These are phyloP conservation scores for Parapristionchus giblindavisi DNA, from an alignment of 2,888 invertebrate genomes.

Conservation along the genomic window DNA sequence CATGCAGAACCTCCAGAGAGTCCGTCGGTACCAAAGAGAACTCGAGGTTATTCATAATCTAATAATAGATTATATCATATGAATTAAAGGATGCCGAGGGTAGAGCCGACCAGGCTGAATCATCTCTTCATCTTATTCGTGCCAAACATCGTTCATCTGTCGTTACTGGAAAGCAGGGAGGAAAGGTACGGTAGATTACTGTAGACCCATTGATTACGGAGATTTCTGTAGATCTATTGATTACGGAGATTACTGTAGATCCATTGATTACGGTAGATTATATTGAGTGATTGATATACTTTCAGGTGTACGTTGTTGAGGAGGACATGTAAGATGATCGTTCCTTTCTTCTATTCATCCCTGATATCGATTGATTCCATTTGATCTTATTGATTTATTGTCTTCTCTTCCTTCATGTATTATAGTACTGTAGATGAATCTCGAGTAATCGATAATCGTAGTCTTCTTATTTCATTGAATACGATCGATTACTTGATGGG, in stretches of 20 bases:
- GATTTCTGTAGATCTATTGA: background rate
- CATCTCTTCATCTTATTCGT: constrained; percentile 90
- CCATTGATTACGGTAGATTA: constrained; percentile 5
- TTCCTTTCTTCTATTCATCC: constrained; percentile 7
- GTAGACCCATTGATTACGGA: background rate
- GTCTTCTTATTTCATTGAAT: background rate
- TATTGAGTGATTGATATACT: constrained; percentile 35
- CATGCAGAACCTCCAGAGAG: constrained; percentile 87
- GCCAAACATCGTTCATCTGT: constrained; percentile 85
- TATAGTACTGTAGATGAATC: background rate
- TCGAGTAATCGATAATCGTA: background rate
- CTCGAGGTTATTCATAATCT: constrained; percentile 76
- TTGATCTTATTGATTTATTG: background rate
- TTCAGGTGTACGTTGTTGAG: constrained; percentile 61
- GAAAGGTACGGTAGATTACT: constrained; percentile 48
- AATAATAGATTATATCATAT: background rate
- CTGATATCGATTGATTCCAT: background rate
- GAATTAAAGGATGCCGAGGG: constrained; percentile 83
- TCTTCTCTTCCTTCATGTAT: background rate
- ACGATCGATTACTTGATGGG: constrained; percentile 4
- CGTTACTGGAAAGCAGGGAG: constrained; percentile 56
- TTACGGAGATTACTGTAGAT: background rate
- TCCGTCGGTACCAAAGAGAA: constrained; percentile 97
- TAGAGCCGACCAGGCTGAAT: constrained; percentile 81
- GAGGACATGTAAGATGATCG: constrained; percentile 53